Evolutionary conservation across 2,888 invertebrate species (phyloP).

Genomic region (Drosophila fulvimacula): DNA sequence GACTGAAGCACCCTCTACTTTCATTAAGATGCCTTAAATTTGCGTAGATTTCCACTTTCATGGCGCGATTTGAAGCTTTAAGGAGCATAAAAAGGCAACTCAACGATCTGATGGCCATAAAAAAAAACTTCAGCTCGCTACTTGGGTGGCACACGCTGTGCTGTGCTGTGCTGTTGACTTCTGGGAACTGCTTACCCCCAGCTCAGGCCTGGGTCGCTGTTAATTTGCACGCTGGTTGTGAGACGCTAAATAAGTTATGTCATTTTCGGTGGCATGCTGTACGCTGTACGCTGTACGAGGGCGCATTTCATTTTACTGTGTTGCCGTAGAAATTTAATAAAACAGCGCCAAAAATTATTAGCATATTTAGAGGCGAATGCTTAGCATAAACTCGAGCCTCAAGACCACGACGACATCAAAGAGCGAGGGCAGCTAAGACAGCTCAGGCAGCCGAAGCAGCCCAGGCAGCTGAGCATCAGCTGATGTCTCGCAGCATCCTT

Average conservation of each 20-base stretch:
- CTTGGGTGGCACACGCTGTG: background rate
- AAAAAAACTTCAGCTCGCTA: conserved; percentile 21
- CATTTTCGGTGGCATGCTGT: conserved; percentile 38
- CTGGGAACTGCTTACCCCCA: conserved; percentile 6
- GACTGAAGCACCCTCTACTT: conserved; percentile 11
- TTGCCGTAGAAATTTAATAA: conserved; percentile 77
- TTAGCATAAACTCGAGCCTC: conserved; percentile 46
- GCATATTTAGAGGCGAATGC: conserved; percentile 66
- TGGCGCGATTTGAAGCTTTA: conserved; percentile 52
- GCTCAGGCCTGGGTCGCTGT: conserved; percentile 41
- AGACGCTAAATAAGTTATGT: conserved; percentile 70
- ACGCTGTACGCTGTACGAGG: background rate
- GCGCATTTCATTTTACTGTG: conserved; percentile 60
- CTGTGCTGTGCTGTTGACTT: conserved; percentile 8
- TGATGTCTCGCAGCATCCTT: conserved; percentile 35
- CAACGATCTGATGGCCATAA: conserved; percentile 44
- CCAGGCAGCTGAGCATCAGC: conserved; percentile 31
- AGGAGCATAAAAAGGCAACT: conserved; percentile 51
- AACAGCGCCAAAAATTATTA: conserved; percentile 69
- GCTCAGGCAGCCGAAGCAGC: conserved; percentile 19
- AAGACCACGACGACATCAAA: conserved; percentile 35
- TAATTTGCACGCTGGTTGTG: conserved; percentile 57
- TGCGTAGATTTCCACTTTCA: conserved; percentile 49
- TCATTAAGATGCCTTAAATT: conserved; percentile 46
- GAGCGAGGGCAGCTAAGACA: conserved; percentile 1